Evolutionary conservation across 2,113 vertebrate genomes (phyloP).

Genomic region (Sceloporus undulatus): DNA sequence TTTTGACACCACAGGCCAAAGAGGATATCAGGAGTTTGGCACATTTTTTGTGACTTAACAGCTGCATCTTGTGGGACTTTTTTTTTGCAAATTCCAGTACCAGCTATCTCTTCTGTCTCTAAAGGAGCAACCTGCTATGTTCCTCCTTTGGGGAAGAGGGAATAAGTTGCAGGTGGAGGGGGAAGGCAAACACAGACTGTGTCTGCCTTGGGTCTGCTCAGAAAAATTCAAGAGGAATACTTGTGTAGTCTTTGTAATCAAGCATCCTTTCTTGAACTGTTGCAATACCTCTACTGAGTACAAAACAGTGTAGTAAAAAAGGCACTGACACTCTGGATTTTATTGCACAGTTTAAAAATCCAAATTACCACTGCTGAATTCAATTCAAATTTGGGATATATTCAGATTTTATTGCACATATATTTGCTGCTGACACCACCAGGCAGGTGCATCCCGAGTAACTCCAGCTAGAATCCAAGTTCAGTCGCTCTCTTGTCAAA

Average conservation of each 20-base stretch:
- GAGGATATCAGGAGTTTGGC: neutral
- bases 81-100: neutral
- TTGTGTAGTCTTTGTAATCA: no score
- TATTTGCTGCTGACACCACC: no score
- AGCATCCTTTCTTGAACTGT: neutral
- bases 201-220: neutral
- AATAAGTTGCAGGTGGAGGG: neutral
- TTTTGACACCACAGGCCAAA: neutral
- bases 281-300: neutral
- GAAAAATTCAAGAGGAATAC: neutral
- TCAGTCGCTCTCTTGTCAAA: no score
- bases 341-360: no score
- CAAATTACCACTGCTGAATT: no score
- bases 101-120: neutral
- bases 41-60: conserved; percentile 6
- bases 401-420: no score
- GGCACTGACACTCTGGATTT: no score
- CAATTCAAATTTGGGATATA: no score
- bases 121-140: neutral
- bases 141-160: neutral
- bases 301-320: neutral
- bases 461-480: no score
- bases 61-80: neutral
- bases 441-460: no score
- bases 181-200: neutral